Percentiles rank a stretch among this genome's conserved stretches.
phyloP scores from a whole-genome alignment of 2,888 invertebrate species.

The Eurois occulta region DNA sequence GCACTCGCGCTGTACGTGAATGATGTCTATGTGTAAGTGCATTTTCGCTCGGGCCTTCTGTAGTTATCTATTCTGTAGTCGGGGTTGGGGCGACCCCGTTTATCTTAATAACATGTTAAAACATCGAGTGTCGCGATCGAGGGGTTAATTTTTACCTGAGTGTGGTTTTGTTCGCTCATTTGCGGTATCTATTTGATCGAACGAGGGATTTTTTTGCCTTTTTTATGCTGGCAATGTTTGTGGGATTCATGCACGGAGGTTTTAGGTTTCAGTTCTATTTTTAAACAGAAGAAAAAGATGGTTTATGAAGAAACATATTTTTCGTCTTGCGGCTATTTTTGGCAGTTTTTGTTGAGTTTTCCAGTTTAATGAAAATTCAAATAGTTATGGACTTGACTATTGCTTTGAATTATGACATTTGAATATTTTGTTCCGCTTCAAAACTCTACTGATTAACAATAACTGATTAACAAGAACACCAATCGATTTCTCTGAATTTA shows the following conservation, averaged over 20 bases:
- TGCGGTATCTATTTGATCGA: slow-evolving; percentile 78
- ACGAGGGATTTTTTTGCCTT: slow-evolving; percentile 57
- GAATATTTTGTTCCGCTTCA: neutral
- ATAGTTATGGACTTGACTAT: neutral
- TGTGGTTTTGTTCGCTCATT: slow-evolving; percentile 77
- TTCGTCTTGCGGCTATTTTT: neutral
- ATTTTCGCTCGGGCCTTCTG: slow-evolving; percentile 10
- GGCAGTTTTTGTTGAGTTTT: neutral
- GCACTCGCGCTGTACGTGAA: neutral
- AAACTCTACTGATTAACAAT: slow-evolving; percentile 4
- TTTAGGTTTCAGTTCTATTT: slow-evolving; percentile 19
- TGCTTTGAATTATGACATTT: neutral
- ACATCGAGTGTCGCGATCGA: slow-evolving; percentile 69
- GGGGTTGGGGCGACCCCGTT: slow-evolving; percentile 78
- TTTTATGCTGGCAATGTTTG: slow-evolving; percentile 34
- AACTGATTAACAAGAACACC: slow-evolving; percentile 43
- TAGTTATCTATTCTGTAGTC: neutral
- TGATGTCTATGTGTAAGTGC: no score
- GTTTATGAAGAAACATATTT: neutral
- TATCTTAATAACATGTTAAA: slow-evolving; percentile 86
- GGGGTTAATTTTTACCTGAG: slow-evolving; percentile 76
- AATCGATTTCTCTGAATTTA: slow-evolving; percentile 75
- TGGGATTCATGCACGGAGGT: slow-evolving; percentile 1
- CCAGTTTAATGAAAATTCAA: neutral
- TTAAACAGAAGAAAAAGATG: neutral